Base-by-base conservation (phyloP, 2,797 vertebrate genomes). In the Gadopsis bispinosus region DNA sequence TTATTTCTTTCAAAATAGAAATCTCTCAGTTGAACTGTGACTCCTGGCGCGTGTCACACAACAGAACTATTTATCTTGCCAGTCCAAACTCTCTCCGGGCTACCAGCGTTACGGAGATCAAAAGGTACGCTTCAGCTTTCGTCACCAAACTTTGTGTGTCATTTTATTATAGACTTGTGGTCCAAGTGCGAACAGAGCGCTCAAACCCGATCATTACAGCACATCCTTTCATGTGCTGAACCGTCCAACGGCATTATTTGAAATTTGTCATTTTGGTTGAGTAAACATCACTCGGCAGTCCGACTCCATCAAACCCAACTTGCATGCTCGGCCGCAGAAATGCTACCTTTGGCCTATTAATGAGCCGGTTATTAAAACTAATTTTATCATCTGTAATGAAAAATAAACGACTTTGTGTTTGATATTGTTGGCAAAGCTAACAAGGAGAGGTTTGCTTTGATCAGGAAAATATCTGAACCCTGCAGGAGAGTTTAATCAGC, bases 401-500 rank as follows among this genome's bases (percentile, higher is more conserved):
- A 87, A 90, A 89, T 73, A 65, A 83, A 77, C 17, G 31, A 79
- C 71, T 77, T 33, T 33, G 47, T 54, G 80, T 89, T 90, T 92
- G 91, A 91, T 93, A 86, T 89, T 85, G 81, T 92, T 94, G 93
- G 93, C 92, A 86, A 73, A 83, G 65, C 72, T 78, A 90, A 89
- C 79, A 59, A 90, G 86, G 83, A 88, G 74, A 74, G 31, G 56
- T 80, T 84, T 69, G 83, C 93, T 94, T 94, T 94, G 92, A 94
- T 94, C 92, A 93, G 71, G 62, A 45, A 87, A 91, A 83, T 79
- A 88, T 91, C 91, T 86, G 79, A 87, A 81, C 69, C 84, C 79
- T 86, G 84, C 65, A 72, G 92, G 89, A 85, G 79, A 88, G 83
- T 90, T 88, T 93, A 93, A 93, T 94, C 90, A 93, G 88, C 81